These are phyloP conservation scores for Ephialtes manifestator DNA, from an alignment of 2,888 invertebrate species.

Conservation along the genomic window DNA sequence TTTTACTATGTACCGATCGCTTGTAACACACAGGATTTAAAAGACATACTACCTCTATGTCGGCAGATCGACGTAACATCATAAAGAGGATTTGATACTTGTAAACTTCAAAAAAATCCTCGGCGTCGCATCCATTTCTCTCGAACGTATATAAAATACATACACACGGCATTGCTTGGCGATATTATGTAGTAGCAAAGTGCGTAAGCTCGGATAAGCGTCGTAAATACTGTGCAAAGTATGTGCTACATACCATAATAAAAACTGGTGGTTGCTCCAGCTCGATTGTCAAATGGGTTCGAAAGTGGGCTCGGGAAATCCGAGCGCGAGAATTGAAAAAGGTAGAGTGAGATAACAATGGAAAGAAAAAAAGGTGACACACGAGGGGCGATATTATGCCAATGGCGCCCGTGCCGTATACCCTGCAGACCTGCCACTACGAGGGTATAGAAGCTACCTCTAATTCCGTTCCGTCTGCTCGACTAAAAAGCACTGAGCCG, in stretches of 20 bases:
- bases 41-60: too few relatives aligned
- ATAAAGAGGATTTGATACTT: too few relatives aligned
- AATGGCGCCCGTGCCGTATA: conserved; percentile 2
- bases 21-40: too few relatives aligned
- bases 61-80: too few relatives aligned
- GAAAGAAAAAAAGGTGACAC: conserved; percentile 30
- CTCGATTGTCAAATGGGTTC: conserved; percentile 40
- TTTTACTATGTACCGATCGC: not conserved
- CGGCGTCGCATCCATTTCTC: not conserved
- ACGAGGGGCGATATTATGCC: conserved; percentile 29
- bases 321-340: conserved; percentile 39
- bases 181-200: conserved; percentile 36
- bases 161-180: not conserved
- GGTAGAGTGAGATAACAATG: conserved; percentile 37
- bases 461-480: conserved; percentile 54
- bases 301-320: conserved; percentile 32
- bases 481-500: not conserved
- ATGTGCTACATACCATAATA: conserved; percentile 13
- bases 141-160: not conserved
- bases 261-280: conserved; percentile 12
- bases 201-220: conserved; percentile 66
- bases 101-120: not conserved
- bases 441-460: conserved; percentile 45
- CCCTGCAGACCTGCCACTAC: conserved; percentile 44
- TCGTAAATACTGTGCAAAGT: conserved; percentile 33